Evolutionary conservation across 1,140 invertebrate genomes (phyloP).

Genomic region (Nymphalis io): DNA sequence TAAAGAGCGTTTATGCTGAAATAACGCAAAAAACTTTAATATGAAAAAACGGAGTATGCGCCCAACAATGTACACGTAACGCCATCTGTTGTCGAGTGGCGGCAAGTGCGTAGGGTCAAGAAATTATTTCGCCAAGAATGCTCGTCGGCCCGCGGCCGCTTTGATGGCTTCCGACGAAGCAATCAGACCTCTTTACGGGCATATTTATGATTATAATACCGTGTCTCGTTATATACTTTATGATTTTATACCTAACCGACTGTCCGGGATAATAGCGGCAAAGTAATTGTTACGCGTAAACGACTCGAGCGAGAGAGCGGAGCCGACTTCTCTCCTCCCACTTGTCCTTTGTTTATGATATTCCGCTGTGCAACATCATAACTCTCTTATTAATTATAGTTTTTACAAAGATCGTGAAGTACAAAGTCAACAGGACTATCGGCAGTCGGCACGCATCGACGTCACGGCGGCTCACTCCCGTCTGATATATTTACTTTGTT

Average conservation of each 20-base stretch:
- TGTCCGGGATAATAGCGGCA: conserved; percentile 61
- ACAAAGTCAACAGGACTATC: conserved; percentile 6
- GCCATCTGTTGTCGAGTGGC: conserved; percentile 74
- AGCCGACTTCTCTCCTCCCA: not conserved
- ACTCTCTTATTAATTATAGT: conserved; percentile 19
- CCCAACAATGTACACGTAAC: conserved; percentile 67
- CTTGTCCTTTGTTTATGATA: conserved; percentile 12
- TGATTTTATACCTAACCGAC: conserved; percentile 74
- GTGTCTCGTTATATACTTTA: conserved; percentile 77
- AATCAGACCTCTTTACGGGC: conserved; percentile 77
- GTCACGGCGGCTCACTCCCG: not conserved
- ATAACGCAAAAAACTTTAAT: conserved; percentile 59
- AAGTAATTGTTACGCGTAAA: conserved; percentile 66
- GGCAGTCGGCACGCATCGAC: not conserved
- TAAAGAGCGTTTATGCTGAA: conserved; percentile 73
- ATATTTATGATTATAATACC: conserved; percentile 80
- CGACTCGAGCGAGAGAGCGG: conserved; percentile 40
- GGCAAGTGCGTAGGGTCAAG: conserved; percentile 58
- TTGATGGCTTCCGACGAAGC: conserved; percentile 79
- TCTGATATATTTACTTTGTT: not conserved
- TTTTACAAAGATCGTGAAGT: conserved; percentile 14
- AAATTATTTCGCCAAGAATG: conserved; percentile 70
- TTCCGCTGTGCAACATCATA: conserved; percentile 2
- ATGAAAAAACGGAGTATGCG: conserved; percentile 61
- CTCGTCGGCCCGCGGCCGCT: conserved; percentile 62